phyloP scores from a whole-genome alignment of 2,888 invertebrate species.

The Psylliodes chrysocephalus region DNA sequence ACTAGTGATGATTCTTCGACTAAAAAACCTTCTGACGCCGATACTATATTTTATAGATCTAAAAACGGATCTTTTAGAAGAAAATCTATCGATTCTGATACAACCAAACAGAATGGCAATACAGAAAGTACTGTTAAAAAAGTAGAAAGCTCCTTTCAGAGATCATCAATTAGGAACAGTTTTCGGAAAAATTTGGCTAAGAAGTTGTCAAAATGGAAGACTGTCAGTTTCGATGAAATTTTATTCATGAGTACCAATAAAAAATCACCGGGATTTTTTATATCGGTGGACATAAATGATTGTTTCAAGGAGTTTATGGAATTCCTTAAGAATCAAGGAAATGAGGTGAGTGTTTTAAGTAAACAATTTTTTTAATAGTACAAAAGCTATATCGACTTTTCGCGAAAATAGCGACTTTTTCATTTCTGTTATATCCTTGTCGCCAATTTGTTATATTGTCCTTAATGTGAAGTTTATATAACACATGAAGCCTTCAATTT shows the following conservation, averaged over 20 bases:
- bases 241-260: conserved; percentile 48
- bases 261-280: conserved; percentile 50
- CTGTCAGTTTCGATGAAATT: conserved; percentile 50
- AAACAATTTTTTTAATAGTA: no score
- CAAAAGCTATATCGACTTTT: no score
- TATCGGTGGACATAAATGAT: conserved; percentile 46
- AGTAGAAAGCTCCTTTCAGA: conserved; percentile 23
- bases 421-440: no score
- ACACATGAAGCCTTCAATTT: no score
- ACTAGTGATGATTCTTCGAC: conserved; percentile 24
- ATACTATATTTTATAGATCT: conserved; percentile 28
- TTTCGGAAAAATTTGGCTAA: conserved; percentile 68
- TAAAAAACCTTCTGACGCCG: conserved; percentile 28
- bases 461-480: no score
- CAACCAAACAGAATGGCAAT: conserved; percentile 31
- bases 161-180: conserved; percentile 60
- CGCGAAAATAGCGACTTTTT: no score
- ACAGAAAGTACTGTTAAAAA: conserved; percentile 34
- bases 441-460: no score
- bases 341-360: conserved; percentile 21
- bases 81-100: conserved; percentile 37
- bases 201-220: conserved; percentile 47
- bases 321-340: conserved; percentile 24
- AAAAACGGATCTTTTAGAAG: conserved; percentile 37
- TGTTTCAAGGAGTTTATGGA: conserved; percentile 53